Conservation (phyloP, 2,113 vertebrate species). For the human (Homo sapiens) region GRCh38 chrX:28080501-28081000, state of each 20-base stretch:
- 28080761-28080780: background rate
- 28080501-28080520: background rate
- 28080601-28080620: background rate
- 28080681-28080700: background rate
- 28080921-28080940: background rate
- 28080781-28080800: background rate
- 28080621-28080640: background rate
- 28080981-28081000: too few species aligned
- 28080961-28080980: background rate
- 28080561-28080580: slow-evolving; percentile 8
- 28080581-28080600: background rate
- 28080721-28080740: background rate
- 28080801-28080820: background rate
- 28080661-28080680: background rate
- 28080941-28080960: background rate
- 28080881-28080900: background rate
- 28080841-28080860: background rate
- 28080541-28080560: background rate
- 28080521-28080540: background rate
- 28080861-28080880: background rate
- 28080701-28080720: background rate
- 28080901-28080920: background rate
- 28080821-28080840: background rate
- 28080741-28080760: background rate
- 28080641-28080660: background rate